These are phyloP conservation scores for Poeciliopsis paucimaculata DNA, from an alignment of 2,797 vertebrate species.

Conservation along the genomic window DNA sequence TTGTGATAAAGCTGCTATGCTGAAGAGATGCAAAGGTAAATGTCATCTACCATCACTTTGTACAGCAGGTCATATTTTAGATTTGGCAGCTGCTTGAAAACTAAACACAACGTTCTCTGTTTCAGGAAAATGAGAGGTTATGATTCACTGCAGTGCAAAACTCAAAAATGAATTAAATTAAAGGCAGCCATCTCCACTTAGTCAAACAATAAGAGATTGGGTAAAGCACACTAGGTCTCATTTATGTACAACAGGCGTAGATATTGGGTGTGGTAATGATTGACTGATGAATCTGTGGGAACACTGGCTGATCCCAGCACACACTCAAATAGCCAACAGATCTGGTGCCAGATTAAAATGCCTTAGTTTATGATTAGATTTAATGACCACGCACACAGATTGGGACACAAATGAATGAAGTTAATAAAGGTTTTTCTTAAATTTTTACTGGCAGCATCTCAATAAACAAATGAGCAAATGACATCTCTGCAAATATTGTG, in stretches of 20 bases:
- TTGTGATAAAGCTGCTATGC: neutral
- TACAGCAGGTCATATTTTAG: neutral
- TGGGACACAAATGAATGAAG: neutral
- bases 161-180: constrained; percentile 1
- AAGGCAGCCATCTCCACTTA: neutral
- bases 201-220: neutral
- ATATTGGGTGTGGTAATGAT: neutral
- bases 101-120: neutral
- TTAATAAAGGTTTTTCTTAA: neutral
- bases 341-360: neutral
- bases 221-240: neutral
- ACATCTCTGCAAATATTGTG: neutral
- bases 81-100: neutral
- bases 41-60: neutral
- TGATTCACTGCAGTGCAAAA: neutral
- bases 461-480: neutral
- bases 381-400: neutral
- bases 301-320: neutral
- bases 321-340: neutral
- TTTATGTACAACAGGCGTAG: neutral
- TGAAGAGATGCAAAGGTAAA: neutral
- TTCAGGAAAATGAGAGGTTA: neutral
- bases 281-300: neutral
- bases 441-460: neutral
- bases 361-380: neutral